Conservation (phyloP, 2,797 vertebrate species). For the Diceros bicornis region DNA sequence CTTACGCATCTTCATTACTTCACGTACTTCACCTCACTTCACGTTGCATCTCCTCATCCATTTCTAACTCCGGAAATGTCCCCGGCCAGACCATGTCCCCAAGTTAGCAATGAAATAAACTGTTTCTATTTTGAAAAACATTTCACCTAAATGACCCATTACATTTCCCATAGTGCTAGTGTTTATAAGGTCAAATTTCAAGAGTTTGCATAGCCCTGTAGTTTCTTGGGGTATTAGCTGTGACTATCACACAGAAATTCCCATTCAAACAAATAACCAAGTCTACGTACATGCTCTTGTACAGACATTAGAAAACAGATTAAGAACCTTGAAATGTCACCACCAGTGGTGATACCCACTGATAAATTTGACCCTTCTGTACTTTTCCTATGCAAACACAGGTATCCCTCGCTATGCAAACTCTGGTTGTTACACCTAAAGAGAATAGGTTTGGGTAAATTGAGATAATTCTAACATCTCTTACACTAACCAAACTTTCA, state of each 20-base stretch:
- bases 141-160: neutral
- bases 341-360: neutral
- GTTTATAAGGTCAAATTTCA: constrained; percentile 8
- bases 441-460: neutral
- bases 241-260: constrained; percentile 11
- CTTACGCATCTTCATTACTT: neutral
- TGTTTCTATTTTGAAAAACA: neutral
- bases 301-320: constrained; percentile 14
- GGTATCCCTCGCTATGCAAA: neutral
- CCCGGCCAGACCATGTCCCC: neutral
- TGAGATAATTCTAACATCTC: neutral
- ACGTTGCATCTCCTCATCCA: neutral
- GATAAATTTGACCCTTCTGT: neutral
- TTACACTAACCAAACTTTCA: neutral
- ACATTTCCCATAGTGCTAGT: neutral
- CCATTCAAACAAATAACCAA: neutral
- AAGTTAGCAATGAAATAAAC: neutral
- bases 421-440: neutral
- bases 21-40: neutral
- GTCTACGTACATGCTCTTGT: neutral
- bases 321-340: constrained; percentile 35
- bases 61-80: neutral
- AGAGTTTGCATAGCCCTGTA: neutral
- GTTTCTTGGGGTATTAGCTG: neutral
- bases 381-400: neutral